phyloP scores from a whole-genome alignment of 2,113 vertebrate species.

The Limnothrissa miodon region DNA sequence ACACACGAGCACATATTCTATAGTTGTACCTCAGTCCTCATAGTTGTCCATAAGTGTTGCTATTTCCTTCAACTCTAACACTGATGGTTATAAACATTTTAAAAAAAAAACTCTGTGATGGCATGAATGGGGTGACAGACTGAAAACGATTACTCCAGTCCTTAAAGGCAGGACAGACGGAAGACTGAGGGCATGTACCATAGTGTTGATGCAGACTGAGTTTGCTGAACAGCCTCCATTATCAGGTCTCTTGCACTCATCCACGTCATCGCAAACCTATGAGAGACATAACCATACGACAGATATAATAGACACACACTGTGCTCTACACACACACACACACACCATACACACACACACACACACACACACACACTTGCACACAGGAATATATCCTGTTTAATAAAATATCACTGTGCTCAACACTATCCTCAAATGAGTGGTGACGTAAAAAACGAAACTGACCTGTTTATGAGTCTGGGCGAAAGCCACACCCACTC shows the following conservation, averaged over 20 bases:
- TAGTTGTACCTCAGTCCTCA: not conserved
- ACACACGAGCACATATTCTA: not conserved
- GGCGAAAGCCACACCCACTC: conserved; percentile 80
- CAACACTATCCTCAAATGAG: not conserved
- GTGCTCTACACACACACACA: not conserved
- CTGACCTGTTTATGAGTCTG: conserved; percentile 91
- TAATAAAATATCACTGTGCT: too few species aligned
- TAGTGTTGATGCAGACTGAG: conserved; percentile 90
- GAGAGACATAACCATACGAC: not conserved
- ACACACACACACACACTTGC: not conserved
- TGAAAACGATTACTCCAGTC: not conserved
- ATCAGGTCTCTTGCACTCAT: conserved; percentile 83
- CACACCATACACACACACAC: not conserved
- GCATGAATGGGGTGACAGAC: not conserved
- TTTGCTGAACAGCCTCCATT: conserved; percentile 86
- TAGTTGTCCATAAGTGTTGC: not conserved
- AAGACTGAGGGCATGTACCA: conserved; percentile 46
- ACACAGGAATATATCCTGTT: not conserved
- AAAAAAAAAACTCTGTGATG: not conserved
- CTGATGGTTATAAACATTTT: not conserved
- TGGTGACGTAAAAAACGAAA: not conserved
- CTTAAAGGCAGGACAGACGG: not conserved
- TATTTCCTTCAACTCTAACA: not conserved
- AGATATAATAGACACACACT: not conserved
- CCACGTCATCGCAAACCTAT: conserved; percentile 81